These are phyloP conservation scores for Drosophila ananassae DNA, from an alignment of 1,140 invertebrate species.

Conservation along the genomic window DNA sequence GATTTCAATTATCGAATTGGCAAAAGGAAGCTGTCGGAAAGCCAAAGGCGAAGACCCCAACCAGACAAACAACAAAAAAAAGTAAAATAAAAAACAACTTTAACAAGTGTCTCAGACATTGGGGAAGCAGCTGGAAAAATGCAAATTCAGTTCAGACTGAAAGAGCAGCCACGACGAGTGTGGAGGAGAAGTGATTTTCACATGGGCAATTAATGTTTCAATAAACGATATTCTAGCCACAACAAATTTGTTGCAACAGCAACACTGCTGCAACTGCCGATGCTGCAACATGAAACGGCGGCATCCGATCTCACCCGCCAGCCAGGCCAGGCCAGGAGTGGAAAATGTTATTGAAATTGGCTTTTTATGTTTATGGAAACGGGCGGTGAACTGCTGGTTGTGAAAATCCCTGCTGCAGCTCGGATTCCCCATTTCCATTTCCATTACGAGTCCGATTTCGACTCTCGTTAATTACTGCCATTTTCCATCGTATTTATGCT, in stretches of 20 bases:
- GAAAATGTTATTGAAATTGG: slow-evolving; percentile 82
- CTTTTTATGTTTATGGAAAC: slow-evolving; percentile 82
- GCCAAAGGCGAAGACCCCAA: slow-evolving; percentile 54
- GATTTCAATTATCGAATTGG: slow-evolving; percentile 73
- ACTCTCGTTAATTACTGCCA: slow-evolving; percentile 73
- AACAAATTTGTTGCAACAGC: slow-evolving; percentile 72
- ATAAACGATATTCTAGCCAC: slow-evolving; percentile 74
- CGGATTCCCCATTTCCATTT: slow-evolving; percentile 44
- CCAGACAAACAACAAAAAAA: slow-evolving; percentile 3
- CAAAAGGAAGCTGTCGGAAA: slow-evolving; percentile 53
- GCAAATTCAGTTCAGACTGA: slow-evolving; percentile 41
- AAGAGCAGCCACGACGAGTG: slow-evolving; percentile 10
- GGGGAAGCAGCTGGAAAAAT: slow-evolving; percentile 35
- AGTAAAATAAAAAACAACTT: slow-evolving; percentile 16
- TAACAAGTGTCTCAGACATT: slow-evolving; percentile 60
- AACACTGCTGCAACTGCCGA: slow-evolving; percentile 39
- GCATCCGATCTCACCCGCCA: slow-evolving; percentile 39
- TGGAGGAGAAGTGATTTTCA: slow-evolving; percentile 61
- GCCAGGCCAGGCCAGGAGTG: slow-evolving; percentile 10
- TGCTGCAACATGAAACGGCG: slow-evolving; percentile 19
- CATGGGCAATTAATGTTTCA: slow-evolving; percentile 82
- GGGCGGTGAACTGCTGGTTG: slow-evolving; percentile 47
- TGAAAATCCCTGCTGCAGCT: slow-evolving; percentile 6
- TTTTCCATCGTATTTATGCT: slow-evolving; percentile 80
- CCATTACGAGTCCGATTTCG: slow-evolving; percentile 19